Evolutionary conservation across 2,113 vertebrate species (phyloP), one percentile per base, ranked within the genome.

Genomic region (Eonycteris spelaea): DNA sequence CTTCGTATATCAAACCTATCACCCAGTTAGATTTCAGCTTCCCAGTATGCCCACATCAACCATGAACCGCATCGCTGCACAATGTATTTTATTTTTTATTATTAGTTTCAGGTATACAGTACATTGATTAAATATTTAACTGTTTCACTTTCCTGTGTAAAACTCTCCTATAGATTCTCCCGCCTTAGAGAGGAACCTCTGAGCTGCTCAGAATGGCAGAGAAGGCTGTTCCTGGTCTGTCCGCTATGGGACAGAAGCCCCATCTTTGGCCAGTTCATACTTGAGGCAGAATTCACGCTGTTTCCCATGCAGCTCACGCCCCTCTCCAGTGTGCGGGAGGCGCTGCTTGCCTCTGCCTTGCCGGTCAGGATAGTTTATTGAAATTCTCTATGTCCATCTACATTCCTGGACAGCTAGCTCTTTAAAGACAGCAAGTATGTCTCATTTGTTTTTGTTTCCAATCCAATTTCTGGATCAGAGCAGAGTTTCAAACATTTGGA

Each of bases 401-500:
- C 22, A 21, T 67, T 77, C 8, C 53, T 61, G 79, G 57, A 71
- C 4, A 38, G 43, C n/a, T 33, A 74, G n/a, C 33, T 95, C 71
- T 78, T 82, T 89, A 71, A 89, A 88, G 22, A 78, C 28, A 85
- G 43, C 57, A 83, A 67, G 86, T 63, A 7, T 13, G 24, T 71
- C 71, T 88, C 51, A 82, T 55, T 88, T 79, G 67, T 88, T 94
- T 91, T 79, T 86, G 19, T 90, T 95, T 88, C 65, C 77, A 68
- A 63, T 86, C 19, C 55, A 35, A 38, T 86, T 83, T 91, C 22
- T 93, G 40, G 51, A 30, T 63, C 30, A n/a, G 33, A 55, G 63
- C 38, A 78, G 28, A 5, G 53, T 89, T 90, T 95, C 67, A 75
- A 86, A 78, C 59, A 11, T 74, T 77, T 94, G 68, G 78, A 80